Evolutionary conservation across 1,140 invertebrate genomes (phyloP).

Genomic region (Cydia strobilella): DNA sequence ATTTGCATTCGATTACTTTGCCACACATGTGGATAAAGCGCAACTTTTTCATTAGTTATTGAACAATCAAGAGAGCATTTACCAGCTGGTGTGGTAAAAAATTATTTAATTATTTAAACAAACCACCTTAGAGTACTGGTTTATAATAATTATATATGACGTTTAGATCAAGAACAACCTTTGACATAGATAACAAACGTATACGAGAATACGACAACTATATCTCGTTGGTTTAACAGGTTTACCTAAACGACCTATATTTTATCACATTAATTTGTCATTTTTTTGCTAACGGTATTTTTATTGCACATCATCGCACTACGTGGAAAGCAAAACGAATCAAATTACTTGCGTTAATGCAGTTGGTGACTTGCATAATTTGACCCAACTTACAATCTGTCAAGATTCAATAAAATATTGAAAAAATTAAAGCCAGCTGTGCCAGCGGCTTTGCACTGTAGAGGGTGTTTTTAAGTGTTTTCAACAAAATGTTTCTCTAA

Average conservation of each 20-base stretch:
- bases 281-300: background rate
- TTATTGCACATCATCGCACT: background rate
- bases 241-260: background rate
- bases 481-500: background rate
- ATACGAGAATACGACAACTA: no score
- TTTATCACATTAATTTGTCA: background rate
- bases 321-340: conserved; percentile 16
- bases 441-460: no score
- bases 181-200: no score
- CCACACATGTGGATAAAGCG: no score
- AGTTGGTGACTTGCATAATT: conserved; percentile 14
- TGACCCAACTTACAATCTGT: background rate
- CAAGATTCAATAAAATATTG: background rate
- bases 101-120: no score
- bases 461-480: background rate
- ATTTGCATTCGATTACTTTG: no score
- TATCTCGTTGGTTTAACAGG: background rate
- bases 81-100: no score
- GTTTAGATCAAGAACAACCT: no score
- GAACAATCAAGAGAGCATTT: no score
- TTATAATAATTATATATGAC: no score
- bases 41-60: no score
- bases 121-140: no score
- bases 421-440: background rate
- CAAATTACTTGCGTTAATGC: conserved; percentile 9